phyloP scores from a whole-genome alignment of 2,888 invertebrate species.

The Drosophila eohydei region DNA sequence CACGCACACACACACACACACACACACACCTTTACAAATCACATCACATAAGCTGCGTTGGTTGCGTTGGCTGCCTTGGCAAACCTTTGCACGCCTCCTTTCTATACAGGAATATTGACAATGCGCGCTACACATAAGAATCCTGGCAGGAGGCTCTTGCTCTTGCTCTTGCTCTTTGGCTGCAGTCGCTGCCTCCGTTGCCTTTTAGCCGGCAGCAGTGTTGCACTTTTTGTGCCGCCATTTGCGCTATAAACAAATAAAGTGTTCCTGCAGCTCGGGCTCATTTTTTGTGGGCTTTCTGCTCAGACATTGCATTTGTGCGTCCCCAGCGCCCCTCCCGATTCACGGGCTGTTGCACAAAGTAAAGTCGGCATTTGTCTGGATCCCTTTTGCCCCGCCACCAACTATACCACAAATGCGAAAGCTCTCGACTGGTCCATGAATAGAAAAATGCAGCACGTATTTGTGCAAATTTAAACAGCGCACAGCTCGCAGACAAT shows the following conservation, averaged over 20 bases:
- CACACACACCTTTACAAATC: constrained; percentile 2
- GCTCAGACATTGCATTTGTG: constrained; percentile 68
- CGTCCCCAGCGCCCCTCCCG: constrained; percentile 39
- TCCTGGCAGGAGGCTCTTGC: constrained; percentile 28
- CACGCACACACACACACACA: constrained; percentile 6
- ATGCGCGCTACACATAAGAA: constrained; percentile 50
- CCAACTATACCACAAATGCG: constrained; percentile 53
- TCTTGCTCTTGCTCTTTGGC: constrained; percentile 39
- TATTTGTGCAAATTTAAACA: constrained; percentile 53
- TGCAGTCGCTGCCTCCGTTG: constrained; percentile 29
- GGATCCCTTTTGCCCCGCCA: constrained; percentile 11
- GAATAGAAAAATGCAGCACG: constrained; percentile 59
- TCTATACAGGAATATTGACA: constrained; percentile 59
- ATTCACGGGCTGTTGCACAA: constrained; percentile 81
- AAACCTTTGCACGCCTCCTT: constrained; percentile 32
- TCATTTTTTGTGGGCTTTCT: constrained; percentile 26
- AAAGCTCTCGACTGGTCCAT: constrained; percentile 43
- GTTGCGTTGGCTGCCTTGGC: constrained; percentile 16
- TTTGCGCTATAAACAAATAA: constrained; percentile 75
- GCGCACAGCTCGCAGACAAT: constrained; percentile 21
- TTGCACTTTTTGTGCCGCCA: constrained; percentile 70
- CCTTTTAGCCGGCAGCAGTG: constrained; percentile 56
- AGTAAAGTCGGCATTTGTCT: constrained; percentile 77
- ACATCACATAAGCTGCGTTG: constrained; percentile 22
- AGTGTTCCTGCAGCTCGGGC: constrained; percentile 47